Percentiles rank a stretch among this genome's conserved stretches.
Conservation (phyloP, 2,797 vertebrate species). For the Hypotaenidia philippensis region DNA sequence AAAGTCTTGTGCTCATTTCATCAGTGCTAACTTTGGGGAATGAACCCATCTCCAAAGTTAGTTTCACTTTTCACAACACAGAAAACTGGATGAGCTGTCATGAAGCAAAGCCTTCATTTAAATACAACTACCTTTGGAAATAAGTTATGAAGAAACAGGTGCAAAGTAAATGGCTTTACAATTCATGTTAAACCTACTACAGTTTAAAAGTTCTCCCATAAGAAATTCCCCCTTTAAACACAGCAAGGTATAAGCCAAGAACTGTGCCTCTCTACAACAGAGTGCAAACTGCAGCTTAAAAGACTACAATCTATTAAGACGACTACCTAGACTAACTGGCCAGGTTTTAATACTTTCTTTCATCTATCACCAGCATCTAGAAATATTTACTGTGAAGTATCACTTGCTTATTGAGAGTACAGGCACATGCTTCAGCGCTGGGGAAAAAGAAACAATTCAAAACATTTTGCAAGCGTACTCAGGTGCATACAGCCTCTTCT, state of each 20-base stretch:
- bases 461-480: conserved; percentile 39
- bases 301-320: conserved; percentile 68
- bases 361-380: conserved; percentile 68
- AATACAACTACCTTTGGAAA: conserved; percentile 75
- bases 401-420: conserved; percentile 61
- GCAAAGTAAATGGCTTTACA: conserved; percentile 76
- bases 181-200: conserved; percentile 65
- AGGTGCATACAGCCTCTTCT: conserved; percentile 49
- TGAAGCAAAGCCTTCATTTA: conserved; percentile 70
- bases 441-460: conserved; percentile 45
- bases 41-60: conserved; percentile 45
- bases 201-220: conserved; percentile 61
- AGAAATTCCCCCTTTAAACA: conserved; percentile 73
- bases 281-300: conserved; percentile 76
- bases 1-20: conserved; percentile 65
- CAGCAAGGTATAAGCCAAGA: conserved; percentile 70
- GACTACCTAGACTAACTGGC: conserved; percentile 67
- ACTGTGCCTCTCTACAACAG: conserved; percentile 71
- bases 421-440: conserved; percentile 46
- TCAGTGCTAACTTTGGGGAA: background rate
- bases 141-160: conserved; percentile 76
- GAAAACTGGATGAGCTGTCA: conserved; percentile 66
- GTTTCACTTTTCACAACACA: conserved; percentile 58
- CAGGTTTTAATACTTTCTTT: conserved; percentile 68
- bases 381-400: conserved; percentile 60